phyloP scores from a whole-genome alignment of 2,113 vertebrate species.

The Saguinus midas region DNA sequence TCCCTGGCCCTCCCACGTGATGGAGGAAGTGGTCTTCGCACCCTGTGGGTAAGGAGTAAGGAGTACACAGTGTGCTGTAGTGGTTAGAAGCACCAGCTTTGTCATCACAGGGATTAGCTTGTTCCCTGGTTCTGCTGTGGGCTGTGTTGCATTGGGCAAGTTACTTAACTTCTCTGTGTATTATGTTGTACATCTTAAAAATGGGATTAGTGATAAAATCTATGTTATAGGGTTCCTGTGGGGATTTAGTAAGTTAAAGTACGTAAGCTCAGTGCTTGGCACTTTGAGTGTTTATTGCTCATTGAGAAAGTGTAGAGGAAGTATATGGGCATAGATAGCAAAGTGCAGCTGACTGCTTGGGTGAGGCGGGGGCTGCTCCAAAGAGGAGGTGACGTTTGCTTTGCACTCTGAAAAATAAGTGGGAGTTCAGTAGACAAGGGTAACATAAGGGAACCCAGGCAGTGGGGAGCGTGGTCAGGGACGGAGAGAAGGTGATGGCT shows the following conservation, averaged over 20 bases:
- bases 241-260: not conserved
- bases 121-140: not conserved
- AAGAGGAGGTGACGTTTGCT: slow-evolving; percentile 39
- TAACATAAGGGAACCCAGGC: not conserved
- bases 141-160: not conserved
- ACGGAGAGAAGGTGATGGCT: not conserved
- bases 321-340: not conserved
- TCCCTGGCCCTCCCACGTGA: not conserved
- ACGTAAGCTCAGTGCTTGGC: not conserved
- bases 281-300: not conserved
- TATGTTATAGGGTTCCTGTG: not conserved
- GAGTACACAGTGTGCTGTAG: too few species aligned
- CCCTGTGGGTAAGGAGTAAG: not conserved
- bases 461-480: accelerated
- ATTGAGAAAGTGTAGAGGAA: not conserved
- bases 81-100: not conserved
- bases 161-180: not conserved
- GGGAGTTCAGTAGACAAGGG: not conserved
- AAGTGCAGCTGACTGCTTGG: not conserved
- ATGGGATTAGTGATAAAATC: not conserved
- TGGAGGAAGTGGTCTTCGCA: not conserved
- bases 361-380: not conserved
- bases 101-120: not conserved
- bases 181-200: not conserved
- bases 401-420: not conserved